These are phyloP conservation scores for Drosophila subpulchrella DNA, from an alignment of 1,140 invertebrate genomes.

Conservation along the genomic window DNA sequence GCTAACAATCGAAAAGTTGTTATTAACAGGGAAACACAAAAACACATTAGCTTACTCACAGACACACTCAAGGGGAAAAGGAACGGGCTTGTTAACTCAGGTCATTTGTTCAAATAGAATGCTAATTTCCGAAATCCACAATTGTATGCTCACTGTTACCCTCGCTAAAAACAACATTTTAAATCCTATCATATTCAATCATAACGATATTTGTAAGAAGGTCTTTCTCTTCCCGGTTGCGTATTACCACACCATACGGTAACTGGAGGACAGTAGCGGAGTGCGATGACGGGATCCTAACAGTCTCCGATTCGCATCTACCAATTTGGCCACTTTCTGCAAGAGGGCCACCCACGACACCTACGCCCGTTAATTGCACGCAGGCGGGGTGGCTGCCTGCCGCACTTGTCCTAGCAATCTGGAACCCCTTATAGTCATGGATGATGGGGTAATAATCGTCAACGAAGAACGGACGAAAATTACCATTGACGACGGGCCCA, in stretches of 20 bases:
- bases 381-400: background rate
- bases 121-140: too few relatives aligned
- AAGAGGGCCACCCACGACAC: background rate
- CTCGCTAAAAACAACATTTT: too few relatives aligned
- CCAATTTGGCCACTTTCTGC: background rate
- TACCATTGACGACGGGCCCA: too few relatives aligned
- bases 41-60: too few relatives aligned
- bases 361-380: background rate
- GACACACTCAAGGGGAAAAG: too few relatives aligned
- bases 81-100: too few relatives aligned
- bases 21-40: too few relatives aligned
- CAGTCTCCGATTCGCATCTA: background rate
- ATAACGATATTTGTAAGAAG: background rate
- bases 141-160: too few relatives aligned
- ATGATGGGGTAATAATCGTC: background rate
- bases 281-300: background rate
- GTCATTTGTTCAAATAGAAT: too few relatives aligned
- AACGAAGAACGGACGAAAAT: too few relatives aligned
- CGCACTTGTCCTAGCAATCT: background rate
- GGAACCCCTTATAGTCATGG: background rate
- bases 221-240: background rate
- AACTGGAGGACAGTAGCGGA: background rate
- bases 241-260: background rate
- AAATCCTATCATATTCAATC: too few relatives aligned
- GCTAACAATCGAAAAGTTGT: too few relatives aligned